Conservation (phyloP, 2,888 invertebrate genomes). For the Plusia festucae region DNA sequence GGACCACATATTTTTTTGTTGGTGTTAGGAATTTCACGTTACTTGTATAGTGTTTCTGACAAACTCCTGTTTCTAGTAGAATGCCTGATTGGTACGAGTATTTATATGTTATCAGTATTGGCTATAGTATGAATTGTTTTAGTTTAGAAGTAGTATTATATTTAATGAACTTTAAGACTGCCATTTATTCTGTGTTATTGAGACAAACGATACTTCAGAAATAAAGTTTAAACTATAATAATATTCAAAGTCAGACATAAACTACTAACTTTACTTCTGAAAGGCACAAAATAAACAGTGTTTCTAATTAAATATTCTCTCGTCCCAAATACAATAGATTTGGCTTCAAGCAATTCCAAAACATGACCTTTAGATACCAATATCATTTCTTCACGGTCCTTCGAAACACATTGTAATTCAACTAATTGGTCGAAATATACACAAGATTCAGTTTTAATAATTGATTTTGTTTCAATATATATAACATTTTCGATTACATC, state of each 20-base stretch:
- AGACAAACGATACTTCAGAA: too few species aligned
- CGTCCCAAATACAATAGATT: constrained; percentile 20
- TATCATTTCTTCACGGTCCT: neutral
- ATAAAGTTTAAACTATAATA: neutral
- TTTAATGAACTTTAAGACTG: neutral
- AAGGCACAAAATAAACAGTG: constrained; percentile 20
- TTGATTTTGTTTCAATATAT: constrained; percentile 21
- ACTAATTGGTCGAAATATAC: neutral
- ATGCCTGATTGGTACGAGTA: too few species aligned
- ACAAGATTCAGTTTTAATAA: constrained; percentile 12
- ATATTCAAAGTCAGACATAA: constrained; percentile 3
- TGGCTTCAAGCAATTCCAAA: constrained; percentile 7
- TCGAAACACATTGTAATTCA: neutral
- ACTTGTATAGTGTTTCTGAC: too few species aligned
- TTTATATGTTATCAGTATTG: too few species aligned
- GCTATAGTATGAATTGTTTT: too few species aligned
- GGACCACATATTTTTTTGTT: too few species aligned
- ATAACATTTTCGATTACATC: constrained; percentile 19
- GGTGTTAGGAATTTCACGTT: too few species aligned
- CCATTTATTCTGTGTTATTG: neutral
- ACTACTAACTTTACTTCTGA: constrained; percentile 3
- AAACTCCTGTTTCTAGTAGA: too few species aligned
- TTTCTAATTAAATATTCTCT: constrained; percentile 38
- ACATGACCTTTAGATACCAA: constrained; percentile 3
- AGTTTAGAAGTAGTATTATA: too few species aligned